Conservation (phyloP, 2,888 invertebrate species). For the Synanthedon myopaeformis region DNA sequence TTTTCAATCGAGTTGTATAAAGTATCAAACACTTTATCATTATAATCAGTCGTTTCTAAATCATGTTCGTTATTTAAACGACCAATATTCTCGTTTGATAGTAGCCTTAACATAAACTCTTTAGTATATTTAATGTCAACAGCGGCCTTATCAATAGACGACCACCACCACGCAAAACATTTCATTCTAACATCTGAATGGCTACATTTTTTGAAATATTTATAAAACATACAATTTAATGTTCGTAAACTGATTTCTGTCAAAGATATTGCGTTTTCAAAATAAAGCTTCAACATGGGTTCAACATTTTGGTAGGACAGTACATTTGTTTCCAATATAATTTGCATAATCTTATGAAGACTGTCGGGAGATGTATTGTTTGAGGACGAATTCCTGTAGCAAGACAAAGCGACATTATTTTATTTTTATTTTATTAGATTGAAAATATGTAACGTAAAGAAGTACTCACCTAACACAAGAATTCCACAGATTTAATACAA, state of each 20-base stretch:
- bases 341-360: slow-evolving; percentile 40
- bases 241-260: slow-evolving; percentile 38
- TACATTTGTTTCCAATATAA: slow-evolving; percentile 26
- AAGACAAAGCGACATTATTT: slow-evolving; percentile 9
- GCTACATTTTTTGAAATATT: slow-evolving; percentile 46
- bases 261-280: slow-evolving; percentile 51
- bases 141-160: neutral
- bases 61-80: neutral
- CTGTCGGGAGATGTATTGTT: slow-evolving; percentile 29
- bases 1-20: slow-evolving; percentile 39
- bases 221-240: slow-evolving; percentile 30
- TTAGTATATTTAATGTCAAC: slow-evolving; percentile 12
- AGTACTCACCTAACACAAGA: slow-evolving; percentile 44
- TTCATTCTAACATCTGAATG: slow-evolving; percentile 26
- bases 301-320: slow-evolving; percentile 36
- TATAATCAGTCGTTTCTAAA: slow-evolving; percentile 9
- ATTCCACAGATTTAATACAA: slow-evolving; percentile 40
- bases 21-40: slow-evolving; percentile 23
- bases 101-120: slow-evolving; percentile 34
- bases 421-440: neutral
- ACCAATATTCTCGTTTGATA: slow-evolving; percentile 41
- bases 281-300: slow-evolving; percentile 44
- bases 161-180: slow-evolving; percentile 33
- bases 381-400: slow-evolving; percentile 40
- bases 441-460: neutral